These are phyloP conservation scores for Steinernema hermaphroditum DNA, from an alignment of 2,888 invertebrate genomes.

Conservation along the genomic window DNA sequence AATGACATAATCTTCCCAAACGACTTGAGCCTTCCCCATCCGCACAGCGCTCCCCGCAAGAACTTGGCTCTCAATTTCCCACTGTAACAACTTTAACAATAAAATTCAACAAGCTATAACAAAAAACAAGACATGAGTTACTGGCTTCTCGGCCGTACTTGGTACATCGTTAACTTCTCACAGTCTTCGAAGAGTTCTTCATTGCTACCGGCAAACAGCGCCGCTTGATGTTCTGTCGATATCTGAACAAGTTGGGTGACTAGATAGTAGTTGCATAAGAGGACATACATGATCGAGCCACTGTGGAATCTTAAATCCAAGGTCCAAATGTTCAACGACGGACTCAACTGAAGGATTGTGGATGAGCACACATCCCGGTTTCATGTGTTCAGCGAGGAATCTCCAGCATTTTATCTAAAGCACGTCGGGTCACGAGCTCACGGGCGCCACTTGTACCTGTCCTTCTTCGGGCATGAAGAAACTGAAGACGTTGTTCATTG, in stretches of 20 bases:
- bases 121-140: not conserved
- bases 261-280: too few species aligned
- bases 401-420: constrained; percentile 48
- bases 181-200: constrained; percentile 47
- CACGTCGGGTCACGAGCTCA: too few species aligned
- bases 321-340: constrained; percentile 47
- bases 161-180: constrained; percentile 40
- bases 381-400: constrained; percentile 42
- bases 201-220: constrained; percentile 44
- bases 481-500: constrained; percentile 76
- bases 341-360: constrained; percentile 54
- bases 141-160: constrained; percentile 33
- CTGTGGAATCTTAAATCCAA: constrained; percentile 48
- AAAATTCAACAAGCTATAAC: not conserved
- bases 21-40: too few species aligned
- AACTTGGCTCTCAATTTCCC: too few species aligned
- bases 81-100: too few species aligned
- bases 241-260: constrained; percentile 32
- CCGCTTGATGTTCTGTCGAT: constrained; percentile 40
- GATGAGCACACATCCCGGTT: constrained; percentile 45
- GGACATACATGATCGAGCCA: constrained; percentile 54
- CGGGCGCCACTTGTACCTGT: too few species aligned
- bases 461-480: constrained; percentile 74
- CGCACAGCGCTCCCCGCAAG: too few species aligned
- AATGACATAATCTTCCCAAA: too few species aligned